phyloP scores from a whole-genome alignment of 53 echinoderm and acorn worm species.

The Glandiceps talaboti region DNA sequence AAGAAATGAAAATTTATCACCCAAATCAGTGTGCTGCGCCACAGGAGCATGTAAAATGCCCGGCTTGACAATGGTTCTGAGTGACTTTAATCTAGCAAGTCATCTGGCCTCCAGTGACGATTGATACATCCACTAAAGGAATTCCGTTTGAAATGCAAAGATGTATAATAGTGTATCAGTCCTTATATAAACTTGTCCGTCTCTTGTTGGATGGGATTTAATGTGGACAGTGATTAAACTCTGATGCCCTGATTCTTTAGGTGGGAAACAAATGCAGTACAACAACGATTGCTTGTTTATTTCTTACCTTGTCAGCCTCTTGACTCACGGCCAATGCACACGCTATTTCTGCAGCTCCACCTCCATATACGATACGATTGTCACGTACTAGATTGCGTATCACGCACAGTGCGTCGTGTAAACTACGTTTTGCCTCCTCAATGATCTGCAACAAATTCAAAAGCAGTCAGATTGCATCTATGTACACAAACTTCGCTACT shows the following conservation, averaged over 20 bases:
- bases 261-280: not conserved
- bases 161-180: no score
- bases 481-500: no score
- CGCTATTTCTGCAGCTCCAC: conserved; percentile 88
- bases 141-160: conserved; percentile 74
- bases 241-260: no score
- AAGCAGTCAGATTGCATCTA: not conserved
- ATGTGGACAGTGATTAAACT: no score
- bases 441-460: conserved; percentile 40
- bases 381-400: conserved; percentile 89
- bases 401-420: conserved; percentile 96
- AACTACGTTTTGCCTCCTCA: conserved; percentile 88
- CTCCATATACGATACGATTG: conserved; percentile 78
- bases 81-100: conserved; percentile 70
- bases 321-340: conserved; percentile 88
- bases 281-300: no score
- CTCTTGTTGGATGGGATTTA: no score
- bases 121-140: conserved; percentile 27
- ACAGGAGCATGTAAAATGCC: conserved; percentile 6
- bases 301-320: conserved; percentile 86
- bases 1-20: no score
- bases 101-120: conserved; percentile 33
- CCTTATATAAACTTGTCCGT: no score
- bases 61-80: conserved; percentile 66
- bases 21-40: conserved; percentile 77